phyloP scores from a whole-genome alignment of 2,797 vertebrate species.

The Dendrocincla fuliginosa region DNA sequence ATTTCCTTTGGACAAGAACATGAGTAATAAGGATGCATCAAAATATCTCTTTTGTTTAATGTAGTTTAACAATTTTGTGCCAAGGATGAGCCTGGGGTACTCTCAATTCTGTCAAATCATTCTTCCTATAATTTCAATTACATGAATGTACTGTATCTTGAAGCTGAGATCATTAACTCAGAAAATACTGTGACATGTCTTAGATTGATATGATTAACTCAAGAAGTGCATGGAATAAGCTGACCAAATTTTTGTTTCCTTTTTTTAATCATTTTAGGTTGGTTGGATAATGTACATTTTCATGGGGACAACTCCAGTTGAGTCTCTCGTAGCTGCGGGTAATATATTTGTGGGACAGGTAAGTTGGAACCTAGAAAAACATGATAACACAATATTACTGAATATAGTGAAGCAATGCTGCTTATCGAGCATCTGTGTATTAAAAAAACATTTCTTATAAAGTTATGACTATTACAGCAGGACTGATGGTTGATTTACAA shows the following conservation, averaged over 20 bases:
- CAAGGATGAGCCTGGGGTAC: background rate
- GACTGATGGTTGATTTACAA: background rate
- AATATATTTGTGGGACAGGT: constrained; percentile 90
- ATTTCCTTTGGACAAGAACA: background rate
- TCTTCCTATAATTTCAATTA: background rate
- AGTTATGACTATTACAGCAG: background rate
- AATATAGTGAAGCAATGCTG: background rate
- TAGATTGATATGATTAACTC: background rate
- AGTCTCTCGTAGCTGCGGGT: constrained; percentile 86
- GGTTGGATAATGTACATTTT: constrained; percentile 86
- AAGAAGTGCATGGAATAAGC: background rate
- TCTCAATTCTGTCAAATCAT: background rate
- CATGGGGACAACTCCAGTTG: constrained; percentile 85
- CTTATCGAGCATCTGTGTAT: background rate
- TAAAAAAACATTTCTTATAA: background rate
- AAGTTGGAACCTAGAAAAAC: constrained; percentile 21
- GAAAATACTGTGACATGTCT: background rate
- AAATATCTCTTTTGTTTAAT: background rate
- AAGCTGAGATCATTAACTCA: background rate
- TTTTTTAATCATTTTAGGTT: constrained; percentile 72
- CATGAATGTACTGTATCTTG: background rate
- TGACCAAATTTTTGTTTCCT: background rate
- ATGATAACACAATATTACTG: background rate
- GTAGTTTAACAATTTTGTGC: background rate
- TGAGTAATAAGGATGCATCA: background rate